Base-by-base conservation (phyloP, 2,888 invertebrate species). In the Ochropacha duplaris region DNA sequence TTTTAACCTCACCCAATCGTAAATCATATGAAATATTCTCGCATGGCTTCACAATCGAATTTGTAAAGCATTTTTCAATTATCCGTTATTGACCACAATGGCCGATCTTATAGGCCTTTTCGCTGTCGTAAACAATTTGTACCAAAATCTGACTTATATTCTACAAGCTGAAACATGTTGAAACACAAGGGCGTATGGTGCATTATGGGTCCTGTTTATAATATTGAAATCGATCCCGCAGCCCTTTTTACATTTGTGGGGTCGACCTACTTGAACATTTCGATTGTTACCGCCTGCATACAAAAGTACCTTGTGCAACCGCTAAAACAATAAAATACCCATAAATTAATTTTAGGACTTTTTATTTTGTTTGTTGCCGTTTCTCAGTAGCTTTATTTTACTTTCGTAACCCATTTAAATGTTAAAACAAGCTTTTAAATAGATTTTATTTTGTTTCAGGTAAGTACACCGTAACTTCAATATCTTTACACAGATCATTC, bases 11-110 rank as follows among this genome's bases (percentile, higher is more conserved):
- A 58, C 68, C 69, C 81, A 78, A 67, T 83, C 87, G 76, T 90
- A 91, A 90, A 90, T 90, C 90, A 90, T 79, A 77, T 69, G 72
- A 81, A 84, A 82, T 79, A 74, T 78, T 79, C 84, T 80, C 85
- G 86, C 84, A 74, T 83, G 80, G 72, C 81, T 82, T 79, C 81
- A 87, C 87, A 89, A 87, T 90, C 87, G 81, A 87, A 90, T 88
- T 89, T 89, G 88, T 87, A 84, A n/a, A 88, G 84, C 81, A 80
- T 89, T 90, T 90, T 91, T 90, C 90, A 90, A 91, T 92, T 90
- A 90, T 87, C 79, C 87, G 84, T 87, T 83, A 90, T 89, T 90
- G 89, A 90, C 89, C 89, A 89, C 89, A 90, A 89, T 88, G 84
- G 83, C 61, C 78, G 78, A 79, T 82, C 81, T 84, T 84, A 86